Evolutionary conservation across 2,797 vertebrate species (phyloP).

Genomic region (Sebastes cheni): DNA sequence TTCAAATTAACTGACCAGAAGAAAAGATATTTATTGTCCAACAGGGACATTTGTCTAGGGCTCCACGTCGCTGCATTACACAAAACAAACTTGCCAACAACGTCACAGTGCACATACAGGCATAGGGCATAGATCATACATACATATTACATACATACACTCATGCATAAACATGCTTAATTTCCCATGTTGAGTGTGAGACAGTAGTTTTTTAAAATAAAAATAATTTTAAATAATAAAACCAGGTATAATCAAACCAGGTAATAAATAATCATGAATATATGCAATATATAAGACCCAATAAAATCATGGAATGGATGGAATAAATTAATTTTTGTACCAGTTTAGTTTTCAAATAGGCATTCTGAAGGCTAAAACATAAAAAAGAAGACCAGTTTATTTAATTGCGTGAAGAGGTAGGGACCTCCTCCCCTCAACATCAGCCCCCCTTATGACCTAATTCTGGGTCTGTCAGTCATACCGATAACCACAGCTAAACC

Average conservation of each 20-base stretch:
- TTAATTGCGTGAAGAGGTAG: neutral
- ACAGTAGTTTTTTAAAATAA: neutral
- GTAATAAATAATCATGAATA: neutral
- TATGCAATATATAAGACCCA: neutral
- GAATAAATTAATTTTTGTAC: neutral
- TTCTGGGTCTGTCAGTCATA: conserved; percentile 28
- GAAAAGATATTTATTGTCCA: neutral
- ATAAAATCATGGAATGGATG: neutral
- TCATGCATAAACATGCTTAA: neutral
- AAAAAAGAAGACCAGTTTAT: neutral
- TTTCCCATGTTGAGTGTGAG: neutral
- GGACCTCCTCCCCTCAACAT: neutral
- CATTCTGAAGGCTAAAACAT: neutral
- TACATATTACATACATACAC: no score
- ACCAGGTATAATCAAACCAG: no score
- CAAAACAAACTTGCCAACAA: no score
- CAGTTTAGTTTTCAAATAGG: neutral
- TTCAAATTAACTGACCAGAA: neutral
- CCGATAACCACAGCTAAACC: conserved; percentile 26
- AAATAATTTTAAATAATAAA: no score
- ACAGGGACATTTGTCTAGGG: neutral
- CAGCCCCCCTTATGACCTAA: conserved; percentile 32
- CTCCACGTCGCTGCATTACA: neutral
- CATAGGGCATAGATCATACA: no score
- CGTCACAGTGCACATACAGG: no score